Evolutionary conservation across 2,113 vertebrate genomes (phyloP).

Genomic region (Oceanodroma tethys): DNA sequence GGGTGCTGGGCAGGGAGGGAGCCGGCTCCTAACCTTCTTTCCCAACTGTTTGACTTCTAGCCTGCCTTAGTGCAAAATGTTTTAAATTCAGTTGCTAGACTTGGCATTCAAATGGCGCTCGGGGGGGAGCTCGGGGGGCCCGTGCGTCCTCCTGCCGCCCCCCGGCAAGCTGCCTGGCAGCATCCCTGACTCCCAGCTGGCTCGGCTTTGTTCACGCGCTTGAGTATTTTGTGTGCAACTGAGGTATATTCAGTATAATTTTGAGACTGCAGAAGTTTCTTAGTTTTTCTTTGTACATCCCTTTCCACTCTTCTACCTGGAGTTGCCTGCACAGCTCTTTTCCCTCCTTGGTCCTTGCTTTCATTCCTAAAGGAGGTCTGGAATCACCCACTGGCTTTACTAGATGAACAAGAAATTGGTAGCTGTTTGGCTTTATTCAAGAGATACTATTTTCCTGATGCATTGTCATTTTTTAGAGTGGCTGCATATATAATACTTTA

Average conservation of each 20-base stretch:
- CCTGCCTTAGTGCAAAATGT: background rate
- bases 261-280: background rate
- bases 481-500: background rate
- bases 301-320: background rate
- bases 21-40: background rate
- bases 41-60: background rate
- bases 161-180: background rate
- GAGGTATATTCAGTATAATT: background rate
- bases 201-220: background rate
- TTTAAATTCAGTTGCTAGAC: background rate
- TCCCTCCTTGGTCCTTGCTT: background rate
- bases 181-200: accelerated
- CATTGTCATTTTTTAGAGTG: background rate
- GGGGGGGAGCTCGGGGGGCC: accelerated
- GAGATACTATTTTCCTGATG: background rate
- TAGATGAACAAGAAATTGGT: background rate
- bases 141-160: accelerated
- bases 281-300: background rate
- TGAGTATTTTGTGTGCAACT: background rate
- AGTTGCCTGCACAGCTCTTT: background rate
- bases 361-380: background rate
- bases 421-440: background rate
- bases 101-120: background rate
- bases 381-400: background rate
- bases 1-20: background rate